These are phyloP conservation scores for Cepaea hortensis DNA, from an alignment of 2,888 invertebrate species.

Conservation along the genomic window DNA sequence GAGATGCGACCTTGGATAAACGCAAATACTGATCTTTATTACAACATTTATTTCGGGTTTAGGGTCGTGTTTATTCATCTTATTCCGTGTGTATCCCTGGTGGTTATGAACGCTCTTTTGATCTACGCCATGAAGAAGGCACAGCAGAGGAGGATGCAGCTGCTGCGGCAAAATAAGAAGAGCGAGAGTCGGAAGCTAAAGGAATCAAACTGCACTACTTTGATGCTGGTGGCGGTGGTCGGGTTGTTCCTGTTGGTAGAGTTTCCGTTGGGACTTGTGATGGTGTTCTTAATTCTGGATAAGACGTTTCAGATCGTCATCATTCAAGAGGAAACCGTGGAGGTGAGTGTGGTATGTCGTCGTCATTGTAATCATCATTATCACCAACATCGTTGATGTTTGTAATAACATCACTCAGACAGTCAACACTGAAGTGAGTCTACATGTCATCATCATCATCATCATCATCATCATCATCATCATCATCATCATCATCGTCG, in stretches of 20 bases:
- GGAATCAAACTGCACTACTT: slow-evolving; percentile 75
- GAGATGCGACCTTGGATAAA: slow-evolving; percentile 57
- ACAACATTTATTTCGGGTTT: slow-evolving; percentile 85
- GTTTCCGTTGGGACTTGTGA: slow-evolving; percentile 76
- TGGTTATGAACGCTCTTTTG: slow-evolving; percentile 90
- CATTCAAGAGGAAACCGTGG: slow-evolving; percentile 50
- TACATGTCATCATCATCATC: slow-evolving; percentile 29
- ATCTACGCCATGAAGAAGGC: slow-evolving; percentile 91
- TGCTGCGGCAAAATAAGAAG: slow-evolving; percentile 84
- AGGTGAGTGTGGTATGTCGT: not conserved
- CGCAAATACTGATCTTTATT: slow-evolving; percentile 82
- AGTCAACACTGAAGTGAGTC: too few relatives aligned
- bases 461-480: slow-evolving; percentile 40
- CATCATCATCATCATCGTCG: slow-evolving; percentile 27
- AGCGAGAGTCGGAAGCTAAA: slow-evolving; percentile 73
- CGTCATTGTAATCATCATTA: too few relatives aligned
- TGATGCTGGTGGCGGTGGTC: slow-evolving; percentile 77
- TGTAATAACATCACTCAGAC: too few relatives aligned
- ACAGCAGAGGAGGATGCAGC: slow-evolving; percentile 85
- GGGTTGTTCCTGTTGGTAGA: slow-evolving; percentile 78
- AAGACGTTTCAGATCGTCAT: slow-evolving; percentile 66
- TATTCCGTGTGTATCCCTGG: slow-evolving; percentile 90
- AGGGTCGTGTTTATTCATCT: slow-evolving; percentile 93
- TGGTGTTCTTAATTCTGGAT: slow-evolving; percentile 85
- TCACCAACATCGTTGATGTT: too few relatives aligned